Evolutionary conservation across 2,888 invertebrate genomes (phyloP), one percentile per base, ranked within the genome.

Genomic region (Oscheius sp.): DNA sequence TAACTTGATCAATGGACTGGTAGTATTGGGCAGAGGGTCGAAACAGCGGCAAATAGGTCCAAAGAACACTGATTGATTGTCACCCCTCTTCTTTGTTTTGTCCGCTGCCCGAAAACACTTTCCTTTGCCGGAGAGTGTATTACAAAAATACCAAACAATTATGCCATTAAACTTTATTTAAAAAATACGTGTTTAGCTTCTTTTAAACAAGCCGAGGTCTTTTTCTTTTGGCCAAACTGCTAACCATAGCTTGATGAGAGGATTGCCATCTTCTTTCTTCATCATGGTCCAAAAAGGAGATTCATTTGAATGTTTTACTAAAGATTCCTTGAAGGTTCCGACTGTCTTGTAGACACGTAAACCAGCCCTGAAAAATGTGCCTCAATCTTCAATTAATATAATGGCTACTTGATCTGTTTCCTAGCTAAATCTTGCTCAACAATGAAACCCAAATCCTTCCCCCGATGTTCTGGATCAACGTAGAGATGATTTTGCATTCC

Each of bases 401-500:
- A 3, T 6, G 35, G 12, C 5, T 41, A 69, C 69, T 55, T 53
- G 45, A 69, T 69, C 9, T 27, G 7, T 21, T 69, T 69, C 21
- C 41, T 1, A 16, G 18, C 7, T 21, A 69, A 41, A 55, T 69
- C 69, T 9, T 49, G 56, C 23, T 69, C 69, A 1, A 69, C 69
- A 41, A 69, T 55, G 6, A n/a, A 13, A 6, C 55, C 69, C 16
- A 69, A 27, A 3, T 55, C 69, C 41, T 69, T 69, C 35, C 69
- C 41, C 7, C 69, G 27, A 21, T 69, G 69, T 25, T 69, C 69
- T 23, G 12, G n/a, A 1, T 55, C 5, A 6, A 56, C 56, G 56
- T n/a, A 69, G 13, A 49, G 56, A 29, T 69, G 53, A 27, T 69
- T 69, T 12, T 55, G 56, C 29, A 55, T 55, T 2, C 69, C 69